Base-by-base conservation (phyloP, 2,797 vertebrate species). In the Bradypodion ventrale region DNA sequence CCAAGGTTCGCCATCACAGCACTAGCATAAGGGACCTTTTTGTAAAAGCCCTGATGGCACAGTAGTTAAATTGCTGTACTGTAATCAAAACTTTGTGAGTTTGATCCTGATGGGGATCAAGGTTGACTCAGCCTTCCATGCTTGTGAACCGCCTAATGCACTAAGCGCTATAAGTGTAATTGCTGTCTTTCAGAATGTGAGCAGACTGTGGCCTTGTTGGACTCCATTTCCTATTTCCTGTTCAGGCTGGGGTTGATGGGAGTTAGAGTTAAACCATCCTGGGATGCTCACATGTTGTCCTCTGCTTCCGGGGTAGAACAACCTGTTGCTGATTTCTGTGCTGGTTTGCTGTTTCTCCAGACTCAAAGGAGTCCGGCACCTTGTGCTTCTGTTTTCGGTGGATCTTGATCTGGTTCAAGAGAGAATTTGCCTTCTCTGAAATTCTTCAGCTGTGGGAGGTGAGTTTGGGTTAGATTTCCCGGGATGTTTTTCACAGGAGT, bases 371-470 rank as follows among this genome's bases (percentile, higher is more conserved):
- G 92, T 98, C 97, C 0, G 97, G 98, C 78, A 97, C 97, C 0
- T 96, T 98, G 9, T 98, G 98, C 91, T 98, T 97, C 96, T 98
- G 98, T 90, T 98, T 98, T 95, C 97, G 97, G 27, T 98, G 98
- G 98, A 95, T 98, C 80, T 97, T 98, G 83, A 98, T 98, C 94
- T 98, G 97, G 98, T 98, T 97, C 94, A 98, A 98, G 94, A 96
- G 98, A 83, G 98, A 98, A 87, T 98, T 98, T 87, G 96, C 97
- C 75, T 98, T 98, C 62, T 96, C 96, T 6, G 98, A 98, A 84
- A 96, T 98, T 86, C 97, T 98, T 29, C 96, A 89, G 2, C 88
- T 98, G 42, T 98, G 98, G 98, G 98, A 98, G 97, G 98, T 97
- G 87, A 94, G 95, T 35, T 5, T 15, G 35, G n/a, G 32, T 6